Percentiles rank a stretch among this genome's conserved stretches.
phyloP scores from a whole-genome alignment of 2,113 vertebrate genomes.

The Copsychus sechellarum region DNA sequence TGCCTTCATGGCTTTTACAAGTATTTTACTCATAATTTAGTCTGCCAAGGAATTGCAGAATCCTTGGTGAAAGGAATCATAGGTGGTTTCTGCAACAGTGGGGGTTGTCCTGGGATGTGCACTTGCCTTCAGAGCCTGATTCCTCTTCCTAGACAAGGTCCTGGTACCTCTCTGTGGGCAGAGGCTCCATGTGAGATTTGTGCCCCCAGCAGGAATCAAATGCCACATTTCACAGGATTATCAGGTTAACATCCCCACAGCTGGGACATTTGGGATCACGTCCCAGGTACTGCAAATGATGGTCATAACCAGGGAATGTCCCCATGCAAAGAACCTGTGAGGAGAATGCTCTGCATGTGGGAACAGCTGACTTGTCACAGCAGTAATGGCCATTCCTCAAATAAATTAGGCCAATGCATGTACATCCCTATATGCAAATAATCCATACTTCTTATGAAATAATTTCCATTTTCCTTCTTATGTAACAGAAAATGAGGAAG shows the following conservation, averaged over 20 bases:
- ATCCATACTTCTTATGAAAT: background rate
- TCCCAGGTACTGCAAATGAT: background rate
- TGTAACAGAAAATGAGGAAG: background rate
- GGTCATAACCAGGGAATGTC: rapidly evolving
- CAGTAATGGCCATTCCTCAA: background rate
- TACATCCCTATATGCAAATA: background rate
- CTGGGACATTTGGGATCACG: background rate
- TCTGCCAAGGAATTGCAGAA: background rate
- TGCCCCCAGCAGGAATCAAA: background rate
- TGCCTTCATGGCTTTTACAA: slow-evolving; percentile 1
- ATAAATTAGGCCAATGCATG: background rate
- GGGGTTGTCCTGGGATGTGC: background rate
- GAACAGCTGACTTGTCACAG: background rate
- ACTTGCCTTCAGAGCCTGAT: background rate
- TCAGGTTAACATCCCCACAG: background rate
- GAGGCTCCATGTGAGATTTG: background rate
- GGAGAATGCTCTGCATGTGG: background rate
- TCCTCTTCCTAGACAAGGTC: background rate
- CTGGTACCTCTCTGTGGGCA: background rate
- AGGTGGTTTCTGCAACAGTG: background rate
- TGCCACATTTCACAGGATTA: background rate
- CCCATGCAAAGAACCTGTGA: background rate
- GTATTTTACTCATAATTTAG: background rate
- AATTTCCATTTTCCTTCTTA: background rate
- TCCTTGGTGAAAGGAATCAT: background rate